Conservation (phyloP, 2,113 vertebrate genomes). For the Montifringilla adamsi region DNA sequence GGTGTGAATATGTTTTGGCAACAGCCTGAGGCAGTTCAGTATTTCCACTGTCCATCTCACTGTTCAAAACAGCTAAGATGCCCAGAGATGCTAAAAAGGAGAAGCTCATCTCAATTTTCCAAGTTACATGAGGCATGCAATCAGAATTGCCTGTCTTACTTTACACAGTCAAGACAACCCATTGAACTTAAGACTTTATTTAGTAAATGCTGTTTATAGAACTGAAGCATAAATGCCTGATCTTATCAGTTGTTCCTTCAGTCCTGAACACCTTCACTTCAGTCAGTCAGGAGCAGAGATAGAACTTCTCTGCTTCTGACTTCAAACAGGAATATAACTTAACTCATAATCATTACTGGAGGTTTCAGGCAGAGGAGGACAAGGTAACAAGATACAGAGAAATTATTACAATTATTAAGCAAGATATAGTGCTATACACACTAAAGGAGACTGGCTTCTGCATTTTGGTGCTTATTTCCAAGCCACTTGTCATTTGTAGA, state of each 20-base stretch:
- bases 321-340: not conserved
- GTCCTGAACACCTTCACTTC: not conserved
- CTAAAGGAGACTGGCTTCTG: not conserved
- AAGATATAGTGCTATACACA: not conserved
- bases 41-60: not conserved
- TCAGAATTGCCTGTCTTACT: not conserved
- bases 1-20: not conserved
- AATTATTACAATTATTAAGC: not conserved
- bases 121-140: accelerated
- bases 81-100: not conserved
- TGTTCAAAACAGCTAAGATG: not conserved
- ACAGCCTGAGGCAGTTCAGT: not conserved
- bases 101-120: not conserved
- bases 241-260: not conserved
- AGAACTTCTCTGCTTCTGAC: not conserved
- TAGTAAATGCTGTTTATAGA: not conserved
- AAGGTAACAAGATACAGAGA: not conserved
- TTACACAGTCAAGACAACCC: not conserved
- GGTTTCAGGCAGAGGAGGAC: not conserved
- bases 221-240: not conserved
- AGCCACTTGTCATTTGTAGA: not conserved
- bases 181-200: not conserved
- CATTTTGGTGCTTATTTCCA: not conserved
- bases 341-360: not conserved
- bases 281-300: not conserved